Conservation (phyloP, 2,888 invertebrate genomes). For the Sepioteuthis lessoniana region DNA sequence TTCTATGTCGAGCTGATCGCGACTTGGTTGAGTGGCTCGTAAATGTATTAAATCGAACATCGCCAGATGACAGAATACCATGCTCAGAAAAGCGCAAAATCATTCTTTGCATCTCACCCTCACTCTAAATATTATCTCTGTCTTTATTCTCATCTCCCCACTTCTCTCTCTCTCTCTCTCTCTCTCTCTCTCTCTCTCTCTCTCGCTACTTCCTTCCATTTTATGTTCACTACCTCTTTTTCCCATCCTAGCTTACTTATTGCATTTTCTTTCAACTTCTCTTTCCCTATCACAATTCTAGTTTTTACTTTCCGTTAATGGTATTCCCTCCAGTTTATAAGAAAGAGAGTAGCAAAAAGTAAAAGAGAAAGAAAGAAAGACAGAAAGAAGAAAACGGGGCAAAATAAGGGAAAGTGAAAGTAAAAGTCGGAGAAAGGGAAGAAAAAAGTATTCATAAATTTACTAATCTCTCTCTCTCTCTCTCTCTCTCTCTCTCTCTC, state of each 20-base stretch:
- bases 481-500: background rate
- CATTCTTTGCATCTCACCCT: background rate
- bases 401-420: too few relatives aligned
- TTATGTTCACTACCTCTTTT: too few relatives aligned
- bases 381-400: too few relatives aligned
- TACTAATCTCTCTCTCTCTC: too few relatives aligned
- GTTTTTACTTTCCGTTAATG: too few relatives aligned
- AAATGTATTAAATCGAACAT: slow-evolving; percentile 21
- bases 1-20: background rate
- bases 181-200: background rate
- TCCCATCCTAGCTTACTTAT: background rate
- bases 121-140: background rate
- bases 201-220: too few relatives aligned
- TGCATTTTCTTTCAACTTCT: background rate
- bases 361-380: too few relatives aligned
- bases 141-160: background rate
- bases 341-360: too few relatives aligned
- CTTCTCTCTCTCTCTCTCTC: background rate
- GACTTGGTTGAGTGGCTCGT: background rate
- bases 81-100: background rate
- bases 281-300: background rate
- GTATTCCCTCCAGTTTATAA: too few relatives aligned
- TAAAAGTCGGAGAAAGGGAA: too few relatives aligned
- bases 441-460: too few relatives aligned
- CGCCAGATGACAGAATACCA: background rate